Percentiles rank a stretch among this genome's conserved stretches.
These are phyloP conservation scores for Rhagoletis zephyria DNA, from an alignment of 1,140 invertebrate genomes.

Conservation along the genomic window DNA sequence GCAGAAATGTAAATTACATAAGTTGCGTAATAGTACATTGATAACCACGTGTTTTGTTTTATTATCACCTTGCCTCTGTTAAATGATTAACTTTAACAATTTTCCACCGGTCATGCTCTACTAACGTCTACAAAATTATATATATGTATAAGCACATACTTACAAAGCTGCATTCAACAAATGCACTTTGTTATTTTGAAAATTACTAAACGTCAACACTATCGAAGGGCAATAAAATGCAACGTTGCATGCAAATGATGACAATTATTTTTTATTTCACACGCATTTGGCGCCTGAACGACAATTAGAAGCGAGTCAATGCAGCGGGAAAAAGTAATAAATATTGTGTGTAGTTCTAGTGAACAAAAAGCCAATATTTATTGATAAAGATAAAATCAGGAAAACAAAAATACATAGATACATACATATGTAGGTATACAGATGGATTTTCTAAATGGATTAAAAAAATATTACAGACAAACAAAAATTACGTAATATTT, in stretches of 20 bases:
- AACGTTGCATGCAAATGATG: conserved; percentile 39
- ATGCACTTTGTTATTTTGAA: too few species aligned
- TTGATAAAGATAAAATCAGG: neutral
- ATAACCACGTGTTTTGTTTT: neutral
- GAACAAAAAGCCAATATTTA: neutral
- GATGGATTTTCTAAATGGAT: too few species aligned
- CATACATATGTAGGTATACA: too few species aligned
- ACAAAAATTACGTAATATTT: too few species aligned
- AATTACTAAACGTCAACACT: too few species aligned
- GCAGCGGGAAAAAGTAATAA: neutral
- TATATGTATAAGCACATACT: too few species aligned
- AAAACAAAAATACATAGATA: too few species aligned
- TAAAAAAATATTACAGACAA: too few species aligned
- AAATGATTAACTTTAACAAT: neutral
- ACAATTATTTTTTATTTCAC: conserved; percentile 19
- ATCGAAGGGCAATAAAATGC: neutral
- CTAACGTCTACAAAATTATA: neutral
- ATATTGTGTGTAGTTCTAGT: conserved; percentile 2
- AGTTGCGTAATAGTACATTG: neutral
- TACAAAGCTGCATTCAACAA: too few species aligned
- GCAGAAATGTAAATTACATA: too few species aligned
- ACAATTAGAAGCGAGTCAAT: neutral
- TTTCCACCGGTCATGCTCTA: neutral
- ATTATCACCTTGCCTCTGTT: neutral
- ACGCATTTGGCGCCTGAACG: neutral